Evolutionary conservation across 1,140 invertebrate genomes (phyloP).

Genomic region (Cydia pomonella): DNA sequence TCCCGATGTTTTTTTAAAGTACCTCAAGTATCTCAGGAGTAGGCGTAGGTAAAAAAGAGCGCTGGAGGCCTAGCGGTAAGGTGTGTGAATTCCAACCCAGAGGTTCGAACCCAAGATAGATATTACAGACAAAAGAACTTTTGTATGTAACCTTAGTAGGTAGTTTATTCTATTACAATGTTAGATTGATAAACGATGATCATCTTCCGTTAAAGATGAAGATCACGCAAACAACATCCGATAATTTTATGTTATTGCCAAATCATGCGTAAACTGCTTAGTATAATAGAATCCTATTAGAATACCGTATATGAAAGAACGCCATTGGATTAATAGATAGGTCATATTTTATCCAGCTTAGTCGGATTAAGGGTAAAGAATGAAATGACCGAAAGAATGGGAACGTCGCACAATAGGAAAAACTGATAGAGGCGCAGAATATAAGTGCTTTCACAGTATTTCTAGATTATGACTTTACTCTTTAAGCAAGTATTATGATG

Average conservation of each 20-base stretch:
- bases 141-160: too few relatives aligned
- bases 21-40: too few relatives aligned
- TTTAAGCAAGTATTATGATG: neutral
- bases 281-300: slow-evolving; percentile 21
- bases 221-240: neutral
- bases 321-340: slow-evolving; percentile 20
- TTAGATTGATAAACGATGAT: too few relatives aligned
- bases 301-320: slow-evolving; percentile 20
- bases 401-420: neutral
- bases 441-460: neutral
- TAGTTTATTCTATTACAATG: too few relatives aligned
- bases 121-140: too few relatives aligned
- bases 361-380: slow-evolving; percentile 17
- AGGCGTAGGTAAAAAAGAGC: too few relatives aligned
- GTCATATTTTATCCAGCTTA: slow-evolving; percentile 30
- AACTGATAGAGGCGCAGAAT: neutral
- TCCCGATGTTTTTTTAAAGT: too few relatives aligned
- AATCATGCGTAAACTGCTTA: slow-evolving; percentile 22
- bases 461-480: neutral
- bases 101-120: too few relatives aligned
- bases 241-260: slow-evolving; percentile 2
- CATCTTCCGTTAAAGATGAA: neutral
- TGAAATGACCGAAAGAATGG: slow-evolving; percentile 14
- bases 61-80: too few relatives aligned
- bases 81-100: too few relatives aligned